Evolutionary conservation across 2,113 vertebrate genomes (phyloP).

Genomic region (Kryptolebias marmoratus): DNA sequence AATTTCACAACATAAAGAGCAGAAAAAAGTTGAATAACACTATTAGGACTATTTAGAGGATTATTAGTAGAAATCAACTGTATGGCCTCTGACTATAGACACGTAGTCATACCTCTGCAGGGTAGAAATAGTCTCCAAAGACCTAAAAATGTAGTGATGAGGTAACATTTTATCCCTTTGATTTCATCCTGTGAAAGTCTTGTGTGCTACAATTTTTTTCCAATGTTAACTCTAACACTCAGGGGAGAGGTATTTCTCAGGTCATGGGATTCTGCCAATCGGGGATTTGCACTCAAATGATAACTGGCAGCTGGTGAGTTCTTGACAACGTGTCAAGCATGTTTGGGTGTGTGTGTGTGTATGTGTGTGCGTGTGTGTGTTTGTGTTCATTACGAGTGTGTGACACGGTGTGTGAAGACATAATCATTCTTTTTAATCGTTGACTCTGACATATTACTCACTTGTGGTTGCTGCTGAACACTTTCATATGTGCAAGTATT

Average conservation of each 20-base stretch:
- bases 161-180: background rate
- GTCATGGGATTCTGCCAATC: conserved; percentile 32
- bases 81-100: too few relatives aligned
- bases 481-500: conserved; percentile 50
- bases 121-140: background rate
- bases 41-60: background rate
- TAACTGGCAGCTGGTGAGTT: conserved; percentile 68
- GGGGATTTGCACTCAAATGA: conserved; percentile 56
- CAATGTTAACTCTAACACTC: background rate
- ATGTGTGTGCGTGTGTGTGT: conserved; percentile 21
- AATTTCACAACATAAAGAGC: too few relatives aligned
- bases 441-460: conserved; percentile 41
- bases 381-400: conserved; percentile 6
- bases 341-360: conserved; percentile 8
- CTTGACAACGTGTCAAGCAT: conserved; percentile 68
- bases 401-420: background rate
- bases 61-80: background rate
- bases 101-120: background rate
- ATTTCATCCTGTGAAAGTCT: conserved; percentile 8
- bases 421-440: conserved; percentile 9
- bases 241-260: conserved; percentile 27
- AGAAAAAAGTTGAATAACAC: too few relatives aligned
- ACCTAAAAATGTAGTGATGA: background rate
- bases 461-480: conserved; percentile 43
- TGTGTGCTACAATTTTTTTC: background rate